Base-by-base conservation (phyloP, 2,888 invertebrate genomes). In the Cheiracanthium punctorium region DNA sequence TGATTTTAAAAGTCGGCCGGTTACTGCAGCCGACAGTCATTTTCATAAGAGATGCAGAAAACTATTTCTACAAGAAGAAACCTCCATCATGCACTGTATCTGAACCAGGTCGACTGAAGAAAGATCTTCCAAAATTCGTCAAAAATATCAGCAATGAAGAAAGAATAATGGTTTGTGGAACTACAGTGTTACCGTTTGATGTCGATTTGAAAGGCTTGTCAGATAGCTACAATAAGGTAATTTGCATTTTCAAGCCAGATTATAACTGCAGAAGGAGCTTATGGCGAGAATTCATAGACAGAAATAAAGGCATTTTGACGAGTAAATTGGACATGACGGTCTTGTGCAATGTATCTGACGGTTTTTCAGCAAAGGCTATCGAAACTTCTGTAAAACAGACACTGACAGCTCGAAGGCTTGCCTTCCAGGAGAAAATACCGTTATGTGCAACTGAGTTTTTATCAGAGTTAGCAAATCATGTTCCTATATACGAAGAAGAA, bases 71-170 rank as follows among this genome's bases (percentile, higher is more conserved):
- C 89, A 93, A 93, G 89, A 93, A 93, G 90, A 89, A 92, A 28
- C 87, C 87, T 17, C 0, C 73, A 1, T 30, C 14, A 1, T 24
- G 37, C 20, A 43, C 77, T 10, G 82, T 96, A 91, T 96, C 96
- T 0, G 98, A 98, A 91, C 98, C 98, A 0, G 98, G 98, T 91
- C 93, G 98, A 81, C 91, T 98, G 89, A 98, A 97, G 91, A 98
- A 98, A 91, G 97, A 98, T 93, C 93, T 98, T 65, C 95, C 96
- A 0, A 98, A 97, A 92, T 93, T 98, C 33, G 94, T 98, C n/a
- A 98, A 97, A 93, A 95, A 95, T 84, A 95, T 98, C 80, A 94
- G 94, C 75, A 93, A 95, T 1, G 97, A 97, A 91, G 98, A 98
- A 91, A 93, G 94, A 29, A 95, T 98, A 0, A 88, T 93, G 87